These are phyloP conservation scores for Melieria crassipennis DNA, from an alignment of 2,888 invertebrate genomes.

Conservation along the genomic window DNA sequence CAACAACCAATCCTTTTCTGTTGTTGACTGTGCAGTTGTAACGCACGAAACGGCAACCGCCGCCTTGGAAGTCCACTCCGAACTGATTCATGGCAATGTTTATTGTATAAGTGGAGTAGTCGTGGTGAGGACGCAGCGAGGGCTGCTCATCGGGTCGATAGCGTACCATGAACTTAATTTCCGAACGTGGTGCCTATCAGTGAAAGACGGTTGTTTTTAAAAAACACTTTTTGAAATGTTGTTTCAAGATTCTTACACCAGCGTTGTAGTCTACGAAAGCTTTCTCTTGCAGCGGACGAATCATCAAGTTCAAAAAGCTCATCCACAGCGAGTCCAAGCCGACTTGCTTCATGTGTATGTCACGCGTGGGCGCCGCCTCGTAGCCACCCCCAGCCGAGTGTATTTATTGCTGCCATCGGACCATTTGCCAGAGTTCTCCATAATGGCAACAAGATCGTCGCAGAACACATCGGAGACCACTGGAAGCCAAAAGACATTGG, in stretches of 20 bases:
- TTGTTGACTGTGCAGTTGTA: conserved; percentile 95
- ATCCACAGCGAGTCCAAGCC: conserved; percentile 88
- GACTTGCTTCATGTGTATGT: conserved; percentile 95
- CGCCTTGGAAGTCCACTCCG: conserved; percentile 85
- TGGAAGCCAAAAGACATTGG: conserved; percentile 98
- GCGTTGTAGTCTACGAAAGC: conserved; percentile 91
- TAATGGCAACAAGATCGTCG: conserved; percentile 84
- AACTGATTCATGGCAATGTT: conserved; percentile 91
- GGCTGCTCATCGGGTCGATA: conserved; percentile 98
- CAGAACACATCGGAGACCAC: conserved; percentile 82
- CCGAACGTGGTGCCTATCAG: conserved; percentile 83
- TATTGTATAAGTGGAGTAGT: conserved; percentile 99
- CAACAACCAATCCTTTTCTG: conserved; percentile 80
- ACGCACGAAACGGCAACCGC: conserved; percentile 92
- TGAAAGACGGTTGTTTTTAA: conserved; percentile 27
- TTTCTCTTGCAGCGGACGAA: conserved; percentile 90
- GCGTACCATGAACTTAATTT: conserved; percentile 98
- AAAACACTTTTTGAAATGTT: conserved; percentile 17
- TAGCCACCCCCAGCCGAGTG: conserved; percentile 88
- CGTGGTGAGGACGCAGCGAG: conserved; percentile 93
- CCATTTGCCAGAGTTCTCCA: conserved; percentile 92
- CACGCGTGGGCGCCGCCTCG: conserved; percentile 97
- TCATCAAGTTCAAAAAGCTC: conserved; percentile 84
- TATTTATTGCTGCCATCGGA: conserved; percentile 92
- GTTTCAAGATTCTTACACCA: conserved; percentile 70